Evolutionary conservation across 2,888 invertebrate species (phyloP), one percentile per base, ranked within the genome.

Genomic region (Unio delphinus): DNA sequence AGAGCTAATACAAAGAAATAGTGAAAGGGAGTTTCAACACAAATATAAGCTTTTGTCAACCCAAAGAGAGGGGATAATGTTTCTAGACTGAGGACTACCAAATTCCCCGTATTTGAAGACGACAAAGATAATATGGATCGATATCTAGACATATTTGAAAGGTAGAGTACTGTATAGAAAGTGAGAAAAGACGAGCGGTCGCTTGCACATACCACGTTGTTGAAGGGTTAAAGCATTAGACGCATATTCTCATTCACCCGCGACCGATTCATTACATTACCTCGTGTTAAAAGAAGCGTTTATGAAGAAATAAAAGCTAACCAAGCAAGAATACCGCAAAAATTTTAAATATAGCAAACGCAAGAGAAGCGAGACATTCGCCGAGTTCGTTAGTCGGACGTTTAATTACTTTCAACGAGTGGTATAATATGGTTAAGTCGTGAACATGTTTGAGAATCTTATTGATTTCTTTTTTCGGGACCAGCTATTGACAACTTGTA

Each of bases 181-280:
- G 6, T 7, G 59, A 28, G n/a, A 28, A 59, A 59, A n/a, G 26
- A 59, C 11, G 28, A 59, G 5, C n/a, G n/a, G 59, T 23, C 15
- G 28, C 26, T 28, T 3, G 6, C 6, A 8, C 59, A 15, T 59
- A 11, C 15, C 28, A n/a, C 59, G 20, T 59, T 59, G 59, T n/a
- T 59, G 2, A 59, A 59, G n/a, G 59, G 60, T 2, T 60, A 60
- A 28, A 60, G 60, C 60, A 28, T 60, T 20, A 60, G 60, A 28
- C 28, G 23, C 23, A 4, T 23, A 28, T 60, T 60, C 60, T 60
- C 15, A 26, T 28, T 15, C 23, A 15, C 60, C 26, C 2, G 23
- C 28, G 8, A 26, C 23, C 4, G 15, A n/a, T 23, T 4, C 17
- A 3, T 6, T 60, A 28, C 8, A 60, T 60, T 60, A 28, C n/a